Evolutionary conservation across 1,140 invertebrate genomes (phyloP).

Genomic region (Caerostris extrusa): DNA sequence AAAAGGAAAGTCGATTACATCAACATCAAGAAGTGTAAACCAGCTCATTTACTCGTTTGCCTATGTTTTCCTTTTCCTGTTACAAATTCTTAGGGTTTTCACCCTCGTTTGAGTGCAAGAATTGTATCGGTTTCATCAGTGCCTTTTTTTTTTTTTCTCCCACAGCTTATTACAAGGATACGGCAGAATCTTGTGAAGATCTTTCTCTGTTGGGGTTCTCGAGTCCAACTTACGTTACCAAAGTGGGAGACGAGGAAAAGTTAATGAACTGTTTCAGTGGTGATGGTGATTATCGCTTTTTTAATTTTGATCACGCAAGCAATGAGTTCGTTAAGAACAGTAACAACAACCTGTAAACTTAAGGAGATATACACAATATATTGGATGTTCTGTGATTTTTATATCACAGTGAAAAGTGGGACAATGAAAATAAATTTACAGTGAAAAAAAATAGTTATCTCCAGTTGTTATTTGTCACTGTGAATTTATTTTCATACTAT

Average conservation of each 20-base stretch:
- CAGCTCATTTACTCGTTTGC: background rate
- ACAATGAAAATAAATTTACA: too few species aligned
- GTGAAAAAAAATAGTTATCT: too few species aligned
- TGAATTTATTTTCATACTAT: too few species aligned
- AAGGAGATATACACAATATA: too few species aligned
- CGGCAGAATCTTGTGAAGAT: slow-evolving; percentile 71
- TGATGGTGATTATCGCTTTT: slow-evolving; percentile 51
- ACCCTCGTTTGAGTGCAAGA: background rate
- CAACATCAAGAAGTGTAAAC: slow-evolving; percentile 3
- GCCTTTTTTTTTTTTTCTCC: background rate
- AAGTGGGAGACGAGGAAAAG: slow-evolving; percentile 70
- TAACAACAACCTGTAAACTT: too few species aligned
- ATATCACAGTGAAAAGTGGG: too few species aligned
- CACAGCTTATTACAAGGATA: slow-evolving; percentile 70
- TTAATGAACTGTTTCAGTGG: slow-evolving; percentile 68
- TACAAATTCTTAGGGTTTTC: slow-evolving; percentile 12
- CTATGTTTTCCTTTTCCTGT: slow-evolving; percentile 4
- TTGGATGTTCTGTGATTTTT: too few species aligned
- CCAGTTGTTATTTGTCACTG: too few species aligned
- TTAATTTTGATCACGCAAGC: background rate
- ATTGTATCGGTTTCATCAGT: slow-evolving; percentile 6
- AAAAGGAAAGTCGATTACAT: background rate
- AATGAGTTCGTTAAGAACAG: background rate
- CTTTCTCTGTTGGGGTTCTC: slow-evolving; percentile 64
- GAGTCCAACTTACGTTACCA: slow-evolving; percentile 73